Conservation (phyloP, 2,888 invertebrate species). For the Prosapia bicincta region DNA sequence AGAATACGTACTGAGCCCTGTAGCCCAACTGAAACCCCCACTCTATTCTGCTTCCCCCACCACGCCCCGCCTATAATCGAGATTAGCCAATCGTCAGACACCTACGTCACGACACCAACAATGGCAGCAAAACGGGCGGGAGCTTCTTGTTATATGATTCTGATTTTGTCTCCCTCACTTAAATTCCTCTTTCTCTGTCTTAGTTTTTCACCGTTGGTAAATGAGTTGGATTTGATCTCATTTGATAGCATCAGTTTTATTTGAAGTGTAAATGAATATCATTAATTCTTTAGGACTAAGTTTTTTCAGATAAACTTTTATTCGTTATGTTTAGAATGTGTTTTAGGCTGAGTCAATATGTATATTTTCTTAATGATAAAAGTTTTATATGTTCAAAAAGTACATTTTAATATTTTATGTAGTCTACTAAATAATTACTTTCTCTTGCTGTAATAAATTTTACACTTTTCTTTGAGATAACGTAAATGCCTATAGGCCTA, state of each 20-base stretch:
- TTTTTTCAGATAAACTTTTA: background rate
- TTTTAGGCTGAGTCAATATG: no score
- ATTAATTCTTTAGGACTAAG: background rate
- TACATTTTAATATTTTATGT: no score
- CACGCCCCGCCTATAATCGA: conserved; percentile 16
- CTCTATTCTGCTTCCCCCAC: background rate
- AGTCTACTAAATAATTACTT: no score
- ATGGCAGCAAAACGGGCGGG: conserved; percentile 42
- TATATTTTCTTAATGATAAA: no score
- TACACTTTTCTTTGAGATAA: no score
- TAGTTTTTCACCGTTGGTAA: conserved; percentile 18
- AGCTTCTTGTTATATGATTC: conserved; percentile 33
- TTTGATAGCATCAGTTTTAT: conserved; percentile 5
- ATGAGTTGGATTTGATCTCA: conserved; percentile 24
- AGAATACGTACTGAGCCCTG: conserved; percentile 7
- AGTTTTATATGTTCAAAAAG: no score
- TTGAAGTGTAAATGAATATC: background rate
- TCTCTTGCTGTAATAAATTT: no score
- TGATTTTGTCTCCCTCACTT: conserved; percentile 18
- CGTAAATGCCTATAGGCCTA: no score
- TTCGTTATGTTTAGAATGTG: no score
- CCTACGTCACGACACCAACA: conserved; percentile 25
- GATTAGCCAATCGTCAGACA: background rate
- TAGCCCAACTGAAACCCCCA: conserved; percentile 17
- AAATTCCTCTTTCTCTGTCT: conserved; percentile 6